Percentiles rank a stretch among this genome's conserved stretches.
These are phyloP conservation scores for Haemorhous mexicanus DNA, from an alignment of 2,113 vertebrate genomes.

Conservation along the genomic window DNA sequence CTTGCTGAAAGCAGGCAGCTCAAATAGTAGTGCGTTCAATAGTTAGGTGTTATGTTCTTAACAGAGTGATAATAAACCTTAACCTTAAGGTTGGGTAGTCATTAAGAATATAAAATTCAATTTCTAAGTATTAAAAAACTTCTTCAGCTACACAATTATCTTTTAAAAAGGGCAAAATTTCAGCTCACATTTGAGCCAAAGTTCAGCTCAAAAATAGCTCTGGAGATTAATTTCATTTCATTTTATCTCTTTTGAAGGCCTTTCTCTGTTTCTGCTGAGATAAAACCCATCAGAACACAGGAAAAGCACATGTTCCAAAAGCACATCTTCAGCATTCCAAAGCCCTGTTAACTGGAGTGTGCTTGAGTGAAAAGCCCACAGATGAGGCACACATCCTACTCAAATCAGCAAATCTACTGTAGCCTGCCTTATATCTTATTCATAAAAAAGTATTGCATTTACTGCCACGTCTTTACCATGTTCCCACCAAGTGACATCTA, in stretches of 20 bases:
- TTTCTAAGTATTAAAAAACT: background rate
- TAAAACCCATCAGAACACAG: background rate
- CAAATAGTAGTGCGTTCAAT: slow-evolving; percentile 32
- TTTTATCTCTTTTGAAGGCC: background rate
- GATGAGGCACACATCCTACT: background rate
- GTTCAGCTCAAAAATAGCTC: background rate
- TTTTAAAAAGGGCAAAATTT: background rate
- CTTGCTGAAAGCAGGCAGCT: background rate
- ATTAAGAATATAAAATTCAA: slow-evolving; percentile 2
- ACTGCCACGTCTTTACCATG: background rate
- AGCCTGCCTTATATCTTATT: background rate
- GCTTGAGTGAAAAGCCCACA: background rate
- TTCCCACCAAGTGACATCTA: background rate
- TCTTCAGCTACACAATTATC: background rate
- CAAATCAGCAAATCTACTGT: background rate
- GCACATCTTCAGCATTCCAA: background rate
- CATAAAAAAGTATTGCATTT: background rate
- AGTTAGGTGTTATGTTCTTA: background rate
- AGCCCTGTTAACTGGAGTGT: background rate
- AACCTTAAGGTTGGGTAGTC: slow-evolving; percentile 32
- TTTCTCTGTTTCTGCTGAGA: background rate
- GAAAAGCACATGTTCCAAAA: background rate
- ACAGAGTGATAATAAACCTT: background rate
- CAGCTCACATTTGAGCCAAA: background rate
- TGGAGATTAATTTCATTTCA: background rate